These are phyloP conservation scores for Saxicola maurus DNA, from an alignment of 2,797 vertebrate genomes.

Conservation along the genomic window DNA sequence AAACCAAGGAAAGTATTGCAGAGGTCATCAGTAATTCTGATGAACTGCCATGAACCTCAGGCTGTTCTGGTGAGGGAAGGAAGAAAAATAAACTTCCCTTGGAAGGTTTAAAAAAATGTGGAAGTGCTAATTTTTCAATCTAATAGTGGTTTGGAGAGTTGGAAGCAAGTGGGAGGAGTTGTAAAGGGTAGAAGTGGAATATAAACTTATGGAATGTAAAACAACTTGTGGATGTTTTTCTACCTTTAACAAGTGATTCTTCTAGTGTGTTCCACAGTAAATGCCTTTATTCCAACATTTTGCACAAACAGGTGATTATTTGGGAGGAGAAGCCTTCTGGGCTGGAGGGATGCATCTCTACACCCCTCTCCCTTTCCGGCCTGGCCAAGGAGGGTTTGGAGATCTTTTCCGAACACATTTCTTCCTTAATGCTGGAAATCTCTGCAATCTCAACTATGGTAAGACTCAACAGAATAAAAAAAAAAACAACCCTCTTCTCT, in stretches of 20 bases:
- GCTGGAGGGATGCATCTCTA: slow-evolving; percentile 92
- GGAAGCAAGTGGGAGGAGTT: background rate
- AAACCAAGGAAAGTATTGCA: background rate
- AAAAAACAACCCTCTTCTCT: background rate
- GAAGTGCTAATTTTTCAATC: background rate
- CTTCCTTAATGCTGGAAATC: slow-evolving; percentile 96
- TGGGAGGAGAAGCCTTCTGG: slow-evolving; percentile 95
- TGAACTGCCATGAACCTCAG: background rate
- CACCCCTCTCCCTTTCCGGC: slow-evolving; percentile 93
- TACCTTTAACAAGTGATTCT: background rate
- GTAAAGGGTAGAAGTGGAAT: background rate
- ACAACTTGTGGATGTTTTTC: background rate
- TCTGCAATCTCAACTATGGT: slow-evolving; percentile 98
- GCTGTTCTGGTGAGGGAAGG: background rate
- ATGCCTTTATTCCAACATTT: background rate
- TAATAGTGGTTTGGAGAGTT: background rate
- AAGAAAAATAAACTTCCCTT: background rate
- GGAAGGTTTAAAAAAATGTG: background rate
- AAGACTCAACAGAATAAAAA: background rate
- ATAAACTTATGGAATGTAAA: background rate
- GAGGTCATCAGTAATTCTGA: background rate
- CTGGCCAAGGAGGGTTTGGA: slow-evolving; percentile 88
- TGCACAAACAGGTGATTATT: slow-evolving; percentile 85
- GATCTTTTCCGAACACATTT: slow-evolving; percentile 96
- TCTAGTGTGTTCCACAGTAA: background rate